phyloP scores from a whole-genome alignment of 2,113 vertebrate species.

The Saccopteryx leptura region DNA sequence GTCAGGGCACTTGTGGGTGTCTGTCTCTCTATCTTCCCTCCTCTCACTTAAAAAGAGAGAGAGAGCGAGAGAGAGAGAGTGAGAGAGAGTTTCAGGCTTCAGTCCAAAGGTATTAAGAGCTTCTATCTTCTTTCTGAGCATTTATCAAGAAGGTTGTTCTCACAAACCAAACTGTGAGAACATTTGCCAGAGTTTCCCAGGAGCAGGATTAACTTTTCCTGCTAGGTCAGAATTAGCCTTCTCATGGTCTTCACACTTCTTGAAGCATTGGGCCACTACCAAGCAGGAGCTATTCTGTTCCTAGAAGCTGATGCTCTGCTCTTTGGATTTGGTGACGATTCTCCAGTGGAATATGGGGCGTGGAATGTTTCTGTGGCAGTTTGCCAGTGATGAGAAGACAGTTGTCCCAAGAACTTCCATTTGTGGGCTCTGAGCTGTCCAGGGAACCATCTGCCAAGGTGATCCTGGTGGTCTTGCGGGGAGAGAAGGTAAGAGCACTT shows the following conservation, averaged over 20 bases:
- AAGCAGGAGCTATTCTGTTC: background rate
- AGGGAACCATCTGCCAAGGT: background rate
- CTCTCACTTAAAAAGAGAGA: too few relatives aligned
- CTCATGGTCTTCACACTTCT: background rate
- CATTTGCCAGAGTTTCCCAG: slow-evolving; percentile 53
- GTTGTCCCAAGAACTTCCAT: background rate
- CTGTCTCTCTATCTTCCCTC: too few relatives aligned
- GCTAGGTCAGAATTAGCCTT: background rate
- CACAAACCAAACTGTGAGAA: slow-evolving; percentile 42
- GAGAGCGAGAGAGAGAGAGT: too few relatives aligned
- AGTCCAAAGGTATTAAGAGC: background rate
- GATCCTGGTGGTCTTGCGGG: background rate
- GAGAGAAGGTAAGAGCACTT: background rate
- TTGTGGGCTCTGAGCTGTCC: background rate
- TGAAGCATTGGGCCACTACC: background rate
- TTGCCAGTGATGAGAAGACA: slow-evolving; percentile 17
- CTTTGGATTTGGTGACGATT: background rate
- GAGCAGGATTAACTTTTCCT: background rate
- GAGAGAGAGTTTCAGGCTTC: background rate
- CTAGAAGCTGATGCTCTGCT: background rate
- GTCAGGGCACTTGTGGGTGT: too few relatives aligned
- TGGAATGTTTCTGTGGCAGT: background rate
- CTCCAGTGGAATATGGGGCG: fast-evolving
- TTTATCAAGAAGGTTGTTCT: slow-evolving; percentile 62
- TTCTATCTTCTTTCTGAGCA: slow-evolving; percentile 30